These are phyloP conservation scores for Abramis brama DNA, from an alignment of 2,113 vertebrate genomes.

Conservation along the genomic window DNA sequence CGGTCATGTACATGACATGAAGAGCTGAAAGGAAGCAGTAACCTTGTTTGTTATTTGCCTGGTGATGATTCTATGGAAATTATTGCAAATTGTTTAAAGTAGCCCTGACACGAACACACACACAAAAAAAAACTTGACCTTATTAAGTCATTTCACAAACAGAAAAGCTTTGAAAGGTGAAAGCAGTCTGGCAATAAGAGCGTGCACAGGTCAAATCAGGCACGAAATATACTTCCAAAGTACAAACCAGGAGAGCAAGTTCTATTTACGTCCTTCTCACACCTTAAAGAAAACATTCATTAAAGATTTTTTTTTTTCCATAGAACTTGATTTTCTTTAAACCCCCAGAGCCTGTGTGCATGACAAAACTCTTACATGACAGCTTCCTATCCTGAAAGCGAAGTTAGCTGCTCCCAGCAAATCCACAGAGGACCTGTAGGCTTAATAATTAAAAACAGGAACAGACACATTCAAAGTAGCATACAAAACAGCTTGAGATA, in stretches of 20 bases:
- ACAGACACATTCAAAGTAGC: slow-evolving; percentile 62
- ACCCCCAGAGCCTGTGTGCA: slow-evolving; percentile 47
- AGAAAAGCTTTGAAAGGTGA: slow-evolving; percentile 64
- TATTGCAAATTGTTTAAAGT: slow-evolving; percentile 80
- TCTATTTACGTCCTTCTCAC: slow-evolving; percentile 47
- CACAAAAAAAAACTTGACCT: slow-evolving; percentile 71
- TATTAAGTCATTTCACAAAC: slow-evolving; percentile 65
- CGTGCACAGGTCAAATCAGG: slow-evolving; percentile 42
- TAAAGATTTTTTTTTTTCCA: slow-evolving; percentile 1
- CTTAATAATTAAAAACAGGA: slow-evolving; percentile 64
- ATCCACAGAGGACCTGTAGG: slow-evolving; percentile 37
- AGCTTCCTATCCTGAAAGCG: slow-evolving; percentile 20
- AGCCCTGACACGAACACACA: slow-evolving; percentile 68
- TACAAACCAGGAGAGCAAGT: slow-evolving; percentile 37
- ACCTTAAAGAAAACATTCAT: slow-evolving; percentile 47
- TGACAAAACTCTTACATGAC: slow-evolving; percentile 39
- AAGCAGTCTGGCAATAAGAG: neutral
- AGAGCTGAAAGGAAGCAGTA: slow-evolving; percentile 62
- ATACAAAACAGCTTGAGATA: slow-evolving; percentile 65
- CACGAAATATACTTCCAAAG: slow-evolving; percentile 41
- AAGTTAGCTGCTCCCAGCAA: slow-evolving; percentile 27
- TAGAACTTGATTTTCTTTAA: slow-evolving; percentile 29
- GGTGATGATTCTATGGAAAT: slow-evolving; percentile 80
- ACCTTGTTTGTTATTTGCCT: slow-evolving; percentile 79
- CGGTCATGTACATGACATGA: slow-evolving; percentile 51